Evolutionary conservation across 2,113 vertebrate genomes (phyloP).

Genomic region (Sardina pilchardus): DNA sequence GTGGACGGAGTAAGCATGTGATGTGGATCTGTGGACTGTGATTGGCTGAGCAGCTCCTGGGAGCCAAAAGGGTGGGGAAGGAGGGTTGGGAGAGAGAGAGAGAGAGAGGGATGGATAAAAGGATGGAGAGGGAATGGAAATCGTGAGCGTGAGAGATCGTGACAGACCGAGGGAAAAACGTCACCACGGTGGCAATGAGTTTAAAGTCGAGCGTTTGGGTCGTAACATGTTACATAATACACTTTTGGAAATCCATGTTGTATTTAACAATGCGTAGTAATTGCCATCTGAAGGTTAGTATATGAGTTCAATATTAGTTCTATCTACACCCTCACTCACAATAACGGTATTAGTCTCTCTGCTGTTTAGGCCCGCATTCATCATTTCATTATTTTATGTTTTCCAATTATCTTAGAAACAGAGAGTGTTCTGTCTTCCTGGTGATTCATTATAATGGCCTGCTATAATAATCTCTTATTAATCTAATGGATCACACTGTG

Average conservation of each 20-base stretch:
- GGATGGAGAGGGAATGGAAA: background rate
- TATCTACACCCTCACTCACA: no score
- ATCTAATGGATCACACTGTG: background rate
- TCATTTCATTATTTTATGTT: no score
- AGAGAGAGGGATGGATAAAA: background rate
- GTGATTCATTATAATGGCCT: background rate
- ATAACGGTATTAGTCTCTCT: no score
- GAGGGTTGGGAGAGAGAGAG: background rate
- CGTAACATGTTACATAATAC: background rate
- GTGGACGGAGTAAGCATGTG: slow-evolving; percentile 70
- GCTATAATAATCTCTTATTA: background rate
- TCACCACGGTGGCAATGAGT: background rate
- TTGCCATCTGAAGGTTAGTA: background rate
- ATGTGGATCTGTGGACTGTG: slow-evolving; percentile 56
- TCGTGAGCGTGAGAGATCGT: background rate
- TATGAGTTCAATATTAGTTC: background rate
- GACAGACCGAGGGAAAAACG: background rate
- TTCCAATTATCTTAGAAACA: background rate
- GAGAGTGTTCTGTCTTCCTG: background rate
- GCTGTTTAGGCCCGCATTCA: no score
- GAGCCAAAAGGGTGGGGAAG: background rate
- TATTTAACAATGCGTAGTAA: background rate
- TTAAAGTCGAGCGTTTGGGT: background rate
- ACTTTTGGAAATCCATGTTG: background rate
- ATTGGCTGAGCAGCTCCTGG: slow-evolving; percentile 68